phyloP scores from a whole-genome alignment of 2,113 vertebrate species.

The Vulpes ferrilata region DNA sequence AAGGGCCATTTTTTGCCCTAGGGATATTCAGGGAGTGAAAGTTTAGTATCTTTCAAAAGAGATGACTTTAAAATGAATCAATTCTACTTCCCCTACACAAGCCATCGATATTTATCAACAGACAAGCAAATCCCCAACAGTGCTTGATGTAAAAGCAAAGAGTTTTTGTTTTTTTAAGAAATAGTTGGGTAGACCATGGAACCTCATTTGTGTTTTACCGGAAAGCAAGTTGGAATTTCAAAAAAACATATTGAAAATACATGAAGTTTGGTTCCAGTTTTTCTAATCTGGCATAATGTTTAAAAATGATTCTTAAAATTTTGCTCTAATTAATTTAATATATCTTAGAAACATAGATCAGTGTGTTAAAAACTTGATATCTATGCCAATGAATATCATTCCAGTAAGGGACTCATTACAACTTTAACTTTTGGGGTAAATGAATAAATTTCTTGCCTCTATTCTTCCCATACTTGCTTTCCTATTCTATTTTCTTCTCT shows the following conservation, averaged over 20 bases:
- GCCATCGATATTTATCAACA: not conserved
- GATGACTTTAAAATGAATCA: not conserved
- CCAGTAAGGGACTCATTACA: not conserved
- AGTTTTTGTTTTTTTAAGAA: not conserved
- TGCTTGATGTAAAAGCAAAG: not conserved
- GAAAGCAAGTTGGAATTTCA: conserved; percentile 36
- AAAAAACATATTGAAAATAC: conserved; percentile 16
- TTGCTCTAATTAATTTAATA: not conserved
- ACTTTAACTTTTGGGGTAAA: not conserved
- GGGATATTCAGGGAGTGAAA: not conserved
- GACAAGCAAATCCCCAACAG: not conserved
- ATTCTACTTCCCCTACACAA: not conserved
- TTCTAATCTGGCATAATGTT: not conserved
- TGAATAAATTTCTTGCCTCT: not conserved
- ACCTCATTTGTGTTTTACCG: not conserved
- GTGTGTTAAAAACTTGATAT: not conserved
- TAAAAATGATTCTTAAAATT: conserved; percentile 6
- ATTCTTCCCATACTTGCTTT: not conserved
- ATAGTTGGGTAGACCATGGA: not conserved
- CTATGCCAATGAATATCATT: not conserved
- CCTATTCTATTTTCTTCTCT: not conserved
- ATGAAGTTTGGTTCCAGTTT: not conserved
- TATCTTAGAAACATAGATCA: not conserved
- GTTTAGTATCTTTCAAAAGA: not conserved
- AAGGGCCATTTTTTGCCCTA: not conserved